Evolutionary conservation across 2,113 vertebrate genomes (phyloP).

Genomic region (Heterotis niloticus): DNA sequence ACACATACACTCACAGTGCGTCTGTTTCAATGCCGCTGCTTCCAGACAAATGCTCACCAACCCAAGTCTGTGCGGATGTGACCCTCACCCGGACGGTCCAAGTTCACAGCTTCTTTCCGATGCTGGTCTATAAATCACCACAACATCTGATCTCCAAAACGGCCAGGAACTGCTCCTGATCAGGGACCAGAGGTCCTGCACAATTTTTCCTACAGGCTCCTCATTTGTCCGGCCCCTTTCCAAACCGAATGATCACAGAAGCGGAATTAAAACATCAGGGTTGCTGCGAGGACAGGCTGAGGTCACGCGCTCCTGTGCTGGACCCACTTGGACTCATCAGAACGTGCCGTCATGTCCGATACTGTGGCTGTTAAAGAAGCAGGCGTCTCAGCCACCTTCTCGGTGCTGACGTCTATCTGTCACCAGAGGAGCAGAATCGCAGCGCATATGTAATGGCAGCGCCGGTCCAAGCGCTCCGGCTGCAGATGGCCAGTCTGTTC

Average conservation of each 20-base stretch:
- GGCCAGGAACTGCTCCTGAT: neutral
- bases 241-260: no score
- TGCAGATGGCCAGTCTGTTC: no score
- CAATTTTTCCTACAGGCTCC: no score
- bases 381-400: neutral
- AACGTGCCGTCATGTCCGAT: neutral
- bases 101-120: neutral
- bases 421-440: neutral
- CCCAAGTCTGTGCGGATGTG: neutral
- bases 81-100: neutral
- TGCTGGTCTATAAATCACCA: neutral
- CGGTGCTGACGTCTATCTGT: neutral
- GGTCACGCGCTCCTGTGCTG: neutral
- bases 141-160: neutral
- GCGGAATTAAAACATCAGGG: no score
- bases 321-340: no score
- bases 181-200: neutral
- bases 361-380: neutral
- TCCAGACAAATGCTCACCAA: neutral
- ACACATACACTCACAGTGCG: neutral
- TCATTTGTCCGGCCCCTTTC: slow-evolving; percentile 1
- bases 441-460: no score
- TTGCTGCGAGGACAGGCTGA: slow-evolving; percentile 1
- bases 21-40: neutral
- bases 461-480: neutral